Evolutionary conservation across 92 coral and sea anemone genomes (phyloP).

Genomic region (Epizoanthus fatuus): DNA sequence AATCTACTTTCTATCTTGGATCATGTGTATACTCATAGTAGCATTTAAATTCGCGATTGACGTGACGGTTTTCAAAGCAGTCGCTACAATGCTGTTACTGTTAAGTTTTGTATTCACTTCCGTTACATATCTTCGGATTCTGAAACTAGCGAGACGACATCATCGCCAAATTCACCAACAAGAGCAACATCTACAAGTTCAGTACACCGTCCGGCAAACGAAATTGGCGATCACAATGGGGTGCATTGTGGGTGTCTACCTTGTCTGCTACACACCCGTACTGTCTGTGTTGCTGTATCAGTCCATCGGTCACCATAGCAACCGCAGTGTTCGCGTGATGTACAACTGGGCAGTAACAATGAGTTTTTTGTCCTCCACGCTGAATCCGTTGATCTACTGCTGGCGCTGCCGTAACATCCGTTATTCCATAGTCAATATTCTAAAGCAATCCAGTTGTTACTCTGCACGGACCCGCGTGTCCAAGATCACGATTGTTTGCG

Average conservation of each 20-base stretch:
- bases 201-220: conserved; percentile 9
- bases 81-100: neutral
- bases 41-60: neutral
- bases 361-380: conserved; percentile 14
- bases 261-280: conserved; percentile 14
- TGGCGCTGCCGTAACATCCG: conserved; percentile 36
- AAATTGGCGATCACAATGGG: conserved; percentile 38
- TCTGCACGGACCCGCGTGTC: neutral
- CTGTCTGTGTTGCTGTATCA: conserved; percentile 16
- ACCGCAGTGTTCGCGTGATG: conserved; percentile 8
- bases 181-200: conserved; percentile 1
- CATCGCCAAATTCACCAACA: conserved; percentile 29
- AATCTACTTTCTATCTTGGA: conserved; percentile 1
- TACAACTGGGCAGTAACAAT: conserved; percentile 37
- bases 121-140: conserved; percentile 16
- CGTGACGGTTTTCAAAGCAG: neutral
- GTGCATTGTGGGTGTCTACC: conserved; percentile 17
- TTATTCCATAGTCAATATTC: neutral
- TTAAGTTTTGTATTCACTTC: conserved; percentile 4
- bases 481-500: neutral
- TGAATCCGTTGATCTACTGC: conserved; percentile 40
- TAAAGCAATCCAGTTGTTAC: neutral
- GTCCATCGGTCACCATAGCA: neutral
- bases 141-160: conserved; percentile 24
- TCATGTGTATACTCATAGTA: neutral